phyloP scores from a whole-genome alignment of 1,140 invertebrate genomes.

The Ceratina australensis region DNA sequence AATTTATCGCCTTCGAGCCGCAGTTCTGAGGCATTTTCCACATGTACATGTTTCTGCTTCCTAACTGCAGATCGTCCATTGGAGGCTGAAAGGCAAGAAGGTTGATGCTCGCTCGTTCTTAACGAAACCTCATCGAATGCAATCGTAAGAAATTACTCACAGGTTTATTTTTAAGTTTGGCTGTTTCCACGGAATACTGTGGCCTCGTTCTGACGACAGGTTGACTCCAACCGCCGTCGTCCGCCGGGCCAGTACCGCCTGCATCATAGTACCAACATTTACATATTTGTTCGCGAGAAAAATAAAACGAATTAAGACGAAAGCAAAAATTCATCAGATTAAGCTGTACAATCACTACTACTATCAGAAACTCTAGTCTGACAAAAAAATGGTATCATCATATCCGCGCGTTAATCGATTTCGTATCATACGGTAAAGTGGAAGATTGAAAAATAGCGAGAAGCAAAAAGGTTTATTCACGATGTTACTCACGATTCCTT shows the following conservation, averaged over 20 bases:
- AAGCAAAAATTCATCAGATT: slow-evolving; percentile 15
- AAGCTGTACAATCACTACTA: slow-evolving; percentile 28
- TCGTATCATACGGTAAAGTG: too few relatives aligned
- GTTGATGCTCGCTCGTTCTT: neutral
- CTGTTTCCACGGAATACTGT: slow-evolving; percentile 77
- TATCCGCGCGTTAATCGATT: slow-evolving; percentile 2
- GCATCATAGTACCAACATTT: neutral
- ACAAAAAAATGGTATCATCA: slow-evolving; percentile 61
- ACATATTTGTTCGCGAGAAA: neutral
- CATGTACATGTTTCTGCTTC: slow-evolving; percentile 72
- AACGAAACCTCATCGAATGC: neutral
- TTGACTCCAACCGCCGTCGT: slow-evolving; percentile 73
- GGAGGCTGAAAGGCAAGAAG: slow-evolving; percentile 65
- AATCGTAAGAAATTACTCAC: slow-evolving; percentile 67
- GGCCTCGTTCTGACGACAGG: slow-evolving; percentile 65
- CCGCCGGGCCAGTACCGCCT: slow-evolving; percentile 68
- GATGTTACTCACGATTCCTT: slow-evolving; percentile 73
- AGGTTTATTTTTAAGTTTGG: slow-evolving; percentile 79
- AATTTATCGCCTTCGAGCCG: slow-evolving; percentile 58
- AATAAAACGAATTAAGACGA: neutral
- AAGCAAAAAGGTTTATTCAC: slow-evolving; percentile 4
- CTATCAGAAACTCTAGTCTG: slow-evolving; percentile 69
- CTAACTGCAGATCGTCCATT: slow-evolving; percentile 77
- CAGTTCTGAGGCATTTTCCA: slow-evolving; percentile 65
- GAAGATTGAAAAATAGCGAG: too few relatives aligned